A percentile compares a stretch with the other conserved stretches of the same genome.
These are phyloP conservation scores for Halichoeres trimaculatus DNA, from an alignment of 2,113 vertebrate species.

Conservation along the genomic window DNA sequence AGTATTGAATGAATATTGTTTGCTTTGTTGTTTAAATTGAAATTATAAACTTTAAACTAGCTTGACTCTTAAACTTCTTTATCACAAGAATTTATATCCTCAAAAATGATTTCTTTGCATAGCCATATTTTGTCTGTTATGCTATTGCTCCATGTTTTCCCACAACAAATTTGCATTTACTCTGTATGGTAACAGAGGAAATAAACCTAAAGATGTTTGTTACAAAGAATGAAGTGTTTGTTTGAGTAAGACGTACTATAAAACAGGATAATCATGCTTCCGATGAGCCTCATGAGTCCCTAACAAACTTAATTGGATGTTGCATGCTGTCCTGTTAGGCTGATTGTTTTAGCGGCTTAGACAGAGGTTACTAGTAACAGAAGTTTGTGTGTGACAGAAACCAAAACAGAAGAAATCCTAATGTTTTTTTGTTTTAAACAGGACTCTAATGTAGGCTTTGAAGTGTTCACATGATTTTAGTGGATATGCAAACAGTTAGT, in stretches of 20 bases:
- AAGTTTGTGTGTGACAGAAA: background rate
- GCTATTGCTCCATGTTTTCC: too few relatives aligned
- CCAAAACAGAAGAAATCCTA: background rate
- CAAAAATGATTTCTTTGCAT: background rate
- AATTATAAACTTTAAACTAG: too few relatives aligned
- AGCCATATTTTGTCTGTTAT: background rate
- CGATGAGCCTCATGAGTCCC: constrained; percentile 3
- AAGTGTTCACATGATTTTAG: background rate
- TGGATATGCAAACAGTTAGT: background rate
- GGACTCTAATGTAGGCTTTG: background rate
- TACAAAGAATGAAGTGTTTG: background rate
- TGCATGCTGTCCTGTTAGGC: constrained; percentile 10
- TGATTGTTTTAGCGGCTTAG: constrained; percentile 9
- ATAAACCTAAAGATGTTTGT: background rate
- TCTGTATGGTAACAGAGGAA: background rate
- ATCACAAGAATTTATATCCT: too few relatives aligned
- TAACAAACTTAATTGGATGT: constrained; percentile 40
- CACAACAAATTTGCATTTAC: too few relatives aligned
- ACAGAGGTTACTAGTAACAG: background rate
- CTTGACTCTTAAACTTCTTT: too few relatives aligned
- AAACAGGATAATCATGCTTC: constrained; percentile 15
- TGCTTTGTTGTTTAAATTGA: too few relatives aligned
- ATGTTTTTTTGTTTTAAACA: background rate
- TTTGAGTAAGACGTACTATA: background rate
- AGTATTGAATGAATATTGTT: too few relatives aligned